These are phyloP conservation scores for Halcyon chelicuti DNA, from an alignment of 2,797 vertebrate genomes.

Conservation along the genomic window DNA sequence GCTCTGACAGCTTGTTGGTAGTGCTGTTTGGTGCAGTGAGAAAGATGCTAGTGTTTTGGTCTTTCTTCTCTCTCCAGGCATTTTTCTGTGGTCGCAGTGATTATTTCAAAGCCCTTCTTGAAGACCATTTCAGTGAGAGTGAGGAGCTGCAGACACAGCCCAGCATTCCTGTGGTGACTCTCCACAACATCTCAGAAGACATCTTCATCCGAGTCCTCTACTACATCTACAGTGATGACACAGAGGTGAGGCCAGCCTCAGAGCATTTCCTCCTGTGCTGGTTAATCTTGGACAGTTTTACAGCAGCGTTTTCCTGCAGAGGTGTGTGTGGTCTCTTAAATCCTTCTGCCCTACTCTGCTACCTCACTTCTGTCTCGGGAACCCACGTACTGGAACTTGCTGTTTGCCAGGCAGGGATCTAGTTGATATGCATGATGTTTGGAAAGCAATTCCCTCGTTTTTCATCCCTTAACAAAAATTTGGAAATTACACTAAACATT, in stretches of 20 bases:
- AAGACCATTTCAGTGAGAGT: constrained; percentile 94
- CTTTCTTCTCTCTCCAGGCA: constrained; percentile 78
- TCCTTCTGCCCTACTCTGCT: background rate
- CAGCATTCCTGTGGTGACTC: constrained; percentile 88
- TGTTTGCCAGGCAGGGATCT: background rate
- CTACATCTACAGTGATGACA: constrained; percentile 94
- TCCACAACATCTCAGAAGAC: constrained; percentile 90
- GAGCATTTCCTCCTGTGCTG: background rate
- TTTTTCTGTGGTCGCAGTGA: constrained; percentile 98
- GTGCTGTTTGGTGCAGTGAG: background rate
- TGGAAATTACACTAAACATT: background rate
- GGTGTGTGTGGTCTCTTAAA: background rate
- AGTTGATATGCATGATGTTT: background rate
- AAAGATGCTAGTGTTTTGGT: background rate
- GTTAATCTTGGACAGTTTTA: background rate
- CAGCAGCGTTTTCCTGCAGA: background rate
- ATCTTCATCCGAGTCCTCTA: constrained; percentile 92
- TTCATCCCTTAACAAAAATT: background rate
- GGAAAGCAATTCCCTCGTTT: background rate
- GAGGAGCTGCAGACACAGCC: constrained; percentile 88
- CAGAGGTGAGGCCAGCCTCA: constrained; percentile 82
- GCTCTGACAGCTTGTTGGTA: background rate
- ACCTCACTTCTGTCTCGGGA: background rate
- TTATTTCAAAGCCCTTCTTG: constrained; percentile 94
- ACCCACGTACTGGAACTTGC: background rate